Evolutionary conservation across 30 jellyfish, hydroid and myxozoan species (phyloP), one percentile per base, ranked within the genome.

Genomic region (Aurelia aurita complex sp. Pacific): DNA sequence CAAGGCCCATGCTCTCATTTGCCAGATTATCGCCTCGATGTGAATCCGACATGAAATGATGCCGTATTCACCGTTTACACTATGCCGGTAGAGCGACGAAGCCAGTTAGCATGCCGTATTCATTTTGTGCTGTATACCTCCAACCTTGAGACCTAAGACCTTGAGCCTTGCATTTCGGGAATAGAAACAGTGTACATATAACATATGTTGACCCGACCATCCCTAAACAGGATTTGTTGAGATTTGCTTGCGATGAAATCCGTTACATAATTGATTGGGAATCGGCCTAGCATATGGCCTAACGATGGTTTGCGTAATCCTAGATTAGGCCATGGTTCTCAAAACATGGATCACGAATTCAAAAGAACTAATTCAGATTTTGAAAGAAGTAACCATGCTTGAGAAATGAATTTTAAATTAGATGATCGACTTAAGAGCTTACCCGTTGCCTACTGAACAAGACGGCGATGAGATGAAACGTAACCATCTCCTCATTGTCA

Each of bases 201-300:
- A 55, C 75, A 75, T 75, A 59, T 77, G 87, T 77, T 67, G 87
- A 57, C 73, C 87, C 43, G 46, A 62, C 46, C 87, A 71, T 59
- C 77, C 79, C 18, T 23, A 51, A 64, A 77, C 77, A 64, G 65
- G 87, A 77, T 77, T 77, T 77, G 17, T 10, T 51, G 61, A 64
- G 78, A 60, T 77, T 60, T 59, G 34, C 57, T 46, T 46, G 57
- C 51, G 73, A 67, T 11, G 53, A 32, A 40, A 34, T 62, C 73
- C 66, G 19, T 38, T 77, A 67, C 77, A 77, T 77, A 55, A 77
- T 77, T 77, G 17, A 77, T 64, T 15, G 60, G 40, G 64, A 36
- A 77, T 64, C 57, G 57, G 57, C 57, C 57, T 46, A 46, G 73
- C 87, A 62, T 67, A 77, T 77, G 87, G 87, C 87, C 68, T 55